A percentile compares a stretch with the other conserved stretches of the same genome.
Evolutionary conservation across 2,888 invertebrate species (phyloP).

Genomic region (Teinopalpus imperialis): DNA sequence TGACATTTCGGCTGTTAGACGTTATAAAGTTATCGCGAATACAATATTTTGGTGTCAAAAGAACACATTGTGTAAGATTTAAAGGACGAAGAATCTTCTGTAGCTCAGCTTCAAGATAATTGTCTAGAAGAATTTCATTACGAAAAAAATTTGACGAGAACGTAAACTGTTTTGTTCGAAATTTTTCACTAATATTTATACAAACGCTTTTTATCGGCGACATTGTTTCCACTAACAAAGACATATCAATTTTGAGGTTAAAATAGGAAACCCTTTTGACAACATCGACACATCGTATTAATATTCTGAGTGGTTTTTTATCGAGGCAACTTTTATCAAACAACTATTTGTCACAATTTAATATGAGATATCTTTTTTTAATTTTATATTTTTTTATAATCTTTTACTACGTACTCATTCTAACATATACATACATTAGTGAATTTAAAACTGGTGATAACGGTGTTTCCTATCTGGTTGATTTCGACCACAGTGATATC

Average conservation of each 20-base stretch:
- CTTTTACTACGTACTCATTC: no score
- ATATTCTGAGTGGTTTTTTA: not conserved
- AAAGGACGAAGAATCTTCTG: conserved; percentile 10
- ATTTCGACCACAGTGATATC: no score
- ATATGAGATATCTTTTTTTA: no score
- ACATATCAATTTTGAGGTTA: not conserved
- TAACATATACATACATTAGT: no score
- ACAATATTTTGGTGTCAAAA: conserved; percentile 4
- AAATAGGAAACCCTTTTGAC: not conserved
- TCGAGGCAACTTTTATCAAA: no score
- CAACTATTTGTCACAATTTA: no score
- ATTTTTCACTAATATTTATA: not conserved
- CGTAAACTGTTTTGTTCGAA: no score
- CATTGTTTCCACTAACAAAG: not conserved
- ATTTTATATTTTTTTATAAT: no score
- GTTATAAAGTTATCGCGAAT: conserved; percentile 13
- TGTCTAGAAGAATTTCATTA: conserved; percentile 8
- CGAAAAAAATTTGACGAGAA: not conserved
- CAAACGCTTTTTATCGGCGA: not conserved
- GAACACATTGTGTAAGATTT: not conserved
- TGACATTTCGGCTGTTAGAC: not conserved
- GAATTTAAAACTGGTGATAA: no score
- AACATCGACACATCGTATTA: not conserved
- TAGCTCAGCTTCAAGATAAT: not conserved
- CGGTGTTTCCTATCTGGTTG: no score